Base-by-base conservation (phyloP, 2,888 invertebrate species). In the Cheilosia urbana region DNA sequence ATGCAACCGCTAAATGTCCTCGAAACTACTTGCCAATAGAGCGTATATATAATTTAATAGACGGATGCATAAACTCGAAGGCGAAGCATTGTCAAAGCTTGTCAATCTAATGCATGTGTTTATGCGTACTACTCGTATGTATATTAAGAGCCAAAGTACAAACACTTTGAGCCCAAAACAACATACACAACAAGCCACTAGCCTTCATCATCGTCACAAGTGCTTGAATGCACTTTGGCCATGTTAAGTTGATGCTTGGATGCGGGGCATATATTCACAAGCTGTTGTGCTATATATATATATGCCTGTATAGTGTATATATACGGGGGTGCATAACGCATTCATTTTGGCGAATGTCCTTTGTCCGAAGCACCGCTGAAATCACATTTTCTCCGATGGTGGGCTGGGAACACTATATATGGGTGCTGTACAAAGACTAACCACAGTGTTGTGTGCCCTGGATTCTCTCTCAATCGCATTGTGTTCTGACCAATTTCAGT, bases 111-210 rank as follows among this genome's bases (percentile, higher is more conserved):
- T 69, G 75, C 65, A 79, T 24, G 65, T 68, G 34, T 19, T 21
- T 69, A 17, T 21, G 21, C 17, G 27, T 11, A 75, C 34, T 45
- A 30, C 34, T 15, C n/a, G n/a, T 17, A 17, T 19, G 34, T 37
- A 58, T 51, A 49, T 17, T 30, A 51, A 47, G 37, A 55, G 30
- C 17, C 57, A 77, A 71, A 76, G 66, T 68, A 66, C 71, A 72
- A 62, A 72, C 78, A 72, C 78, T 71, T 76, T 76, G 58, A n/a
- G 47, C 42, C 51, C 69, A 69, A 69, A 83, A 66, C 82, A 82
- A 53, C 40, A 30, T 30, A 57, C 42, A 49, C 40, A 37, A 19
- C 47, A 55, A 49, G 19, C 66, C 68, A 66, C 71, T 66, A 62
- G 65, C 62, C 49, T 55, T 72, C 66, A 57, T 71, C 73, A 78